Evolutionary conservation across 2,113 vertebrate genomes (phyloP).

Genomic region (Crypturellus undulatus): DNA sequence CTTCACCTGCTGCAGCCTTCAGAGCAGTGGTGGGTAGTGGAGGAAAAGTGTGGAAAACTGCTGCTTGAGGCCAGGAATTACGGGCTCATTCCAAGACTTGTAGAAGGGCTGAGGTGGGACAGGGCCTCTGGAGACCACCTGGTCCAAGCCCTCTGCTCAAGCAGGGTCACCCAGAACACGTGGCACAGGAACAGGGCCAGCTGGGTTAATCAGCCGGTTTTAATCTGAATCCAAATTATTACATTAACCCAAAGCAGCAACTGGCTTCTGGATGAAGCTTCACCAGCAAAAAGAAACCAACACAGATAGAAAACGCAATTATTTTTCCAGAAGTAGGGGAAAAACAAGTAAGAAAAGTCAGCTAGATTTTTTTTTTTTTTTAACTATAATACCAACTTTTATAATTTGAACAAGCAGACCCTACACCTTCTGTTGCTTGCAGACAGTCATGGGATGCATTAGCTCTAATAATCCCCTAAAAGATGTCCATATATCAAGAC

Average conservation of each 20-base stretch:
- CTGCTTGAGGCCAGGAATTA: rapidly evolving
- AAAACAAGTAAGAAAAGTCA: not conserved
- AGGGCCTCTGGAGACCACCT: too few relatives aligned
- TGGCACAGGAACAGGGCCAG: too few relatives aligned
- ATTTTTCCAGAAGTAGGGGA: not conserved
- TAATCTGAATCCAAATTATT: too few relatives aligned
- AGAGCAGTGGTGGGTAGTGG: not conserved
- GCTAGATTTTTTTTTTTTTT: not conserved
- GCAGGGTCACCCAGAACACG: too few relatives aligned
- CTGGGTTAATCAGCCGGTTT: not conserved
- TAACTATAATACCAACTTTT: not conserved
- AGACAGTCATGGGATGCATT: not conserved
- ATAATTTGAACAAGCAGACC: not conserved
- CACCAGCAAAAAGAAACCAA: not conserved
- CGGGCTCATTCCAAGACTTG: not conserved
- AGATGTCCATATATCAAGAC: not conserved
- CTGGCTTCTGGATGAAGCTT: not conserved
- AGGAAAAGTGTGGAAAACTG: not conserved
- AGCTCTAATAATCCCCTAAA: not conserved
- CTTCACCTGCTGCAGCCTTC: not conserved
- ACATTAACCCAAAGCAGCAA: not conserved
- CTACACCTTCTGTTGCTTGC: not conserved
- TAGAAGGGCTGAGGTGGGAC: too few relatives aligned
- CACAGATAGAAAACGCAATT: not conserved
- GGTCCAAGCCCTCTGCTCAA: too few relatives aligned